Evolutionary conservation across 2,113 vertebrate genomes (phyloP), one percentile per base, ranked within the genome.

Genomic region (Stigmatopora argus): DNA sequence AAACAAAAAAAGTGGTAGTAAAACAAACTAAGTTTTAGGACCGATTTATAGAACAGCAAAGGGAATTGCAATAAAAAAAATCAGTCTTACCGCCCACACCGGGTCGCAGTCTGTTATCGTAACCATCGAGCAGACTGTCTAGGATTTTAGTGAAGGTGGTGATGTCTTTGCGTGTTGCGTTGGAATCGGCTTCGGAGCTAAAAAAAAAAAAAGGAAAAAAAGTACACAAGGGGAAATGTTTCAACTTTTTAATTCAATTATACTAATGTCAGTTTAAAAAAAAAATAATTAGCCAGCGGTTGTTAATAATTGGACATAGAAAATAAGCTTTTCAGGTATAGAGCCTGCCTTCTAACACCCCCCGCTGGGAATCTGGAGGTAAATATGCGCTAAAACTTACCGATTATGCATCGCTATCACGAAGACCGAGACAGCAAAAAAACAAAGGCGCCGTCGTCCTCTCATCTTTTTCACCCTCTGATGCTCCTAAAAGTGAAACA

Each of bases 81-180:
- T 13, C 1, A 31, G 31, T 64, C 23, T 49, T 62, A 90, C 89
- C 89, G 79, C 89, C 89, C 15, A 90, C 74, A 17, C 95, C 95
- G 0, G 95, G 95, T 78, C 95, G 81, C 52, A 97, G 85, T 18
- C 95, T 87, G 84, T 96, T 97, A 86, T 97, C 95, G 0, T 96
- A 96, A 15, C 95, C 95, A 56, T 97, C 95, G 78, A 97, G 72
- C 57, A 97, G 91, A 67, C 94, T 83, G 83, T 96, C 95, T 73
- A 97, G 86, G 79, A 97, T 96, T 68, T 92, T 90, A 0, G 95
- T 96, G 77, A 96, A 97, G 44, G 95, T 94, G 56, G 93, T 93
- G 80, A 96, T 97, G 74, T 95, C 94, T 26, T 92, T 93, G 12
- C 93, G 90, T 41, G 84, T 83, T 7, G 73, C 72, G 55, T 85